A percentile compares a stretch with the other conserved stretches of the same genome.
Evolutionary conservation across 2,888 invertebrate genomes (phyloP).

Genomic region (Ophion ventricosus): DNA sequence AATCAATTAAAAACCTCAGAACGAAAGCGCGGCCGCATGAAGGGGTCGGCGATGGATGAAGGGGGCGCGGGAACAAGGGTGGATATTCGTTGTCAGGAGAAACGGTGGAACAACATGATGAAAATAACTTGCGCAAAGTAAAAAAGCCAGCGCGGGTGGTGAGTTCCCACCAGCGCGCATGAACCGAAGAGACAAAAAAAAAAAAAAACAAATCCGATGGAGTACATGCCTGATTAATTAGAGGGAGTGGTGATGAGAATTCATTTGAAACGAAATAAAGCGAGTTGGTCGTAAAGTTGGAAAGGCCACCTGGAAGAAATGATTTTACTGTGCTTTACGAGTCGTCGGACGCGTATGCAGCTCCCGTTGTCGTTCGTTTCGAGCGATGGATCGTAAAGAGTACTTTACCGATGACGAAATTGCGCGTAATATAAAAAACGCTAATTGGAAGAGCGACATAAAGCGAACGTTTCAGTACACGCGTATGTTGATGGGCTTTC

Average conservation of each 20-base stretch:
- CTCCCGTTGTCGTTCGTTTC: neutral
- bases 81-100: conserved; percentile 4
- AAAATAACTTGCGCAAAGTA: neutral
- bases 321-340: too few species aligned
- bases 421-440: neutral
- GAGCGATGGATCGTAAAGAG: conserved; percentile 12
- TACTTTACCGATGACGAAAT: neutral
- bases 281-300: neutral
- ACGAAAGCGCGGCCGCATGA: neutral
- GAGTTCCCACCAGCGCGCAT: neutral
- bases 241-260: neutral
- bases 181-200: neutral
- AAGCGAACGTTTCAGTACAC: conserved; percentile 46
- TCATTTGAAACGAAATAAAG: neutral
- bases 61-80: neutral
- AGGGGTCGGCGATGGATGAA: neutral
- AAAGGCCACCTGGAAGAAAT: neutral
- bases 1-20: neutral
- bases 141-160: neutral
- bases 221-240: neutral
- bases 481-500: conserved; percentile 35
- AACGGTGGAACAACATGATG: neutral
- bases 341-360: neutral
- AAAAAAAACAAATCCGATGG: neutral
- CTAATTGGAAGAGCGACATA: conserved; percentile 44